Conservation (phyloP, 2,888 invertebrate species). For the Acanthosepion lycidas region DNA sequence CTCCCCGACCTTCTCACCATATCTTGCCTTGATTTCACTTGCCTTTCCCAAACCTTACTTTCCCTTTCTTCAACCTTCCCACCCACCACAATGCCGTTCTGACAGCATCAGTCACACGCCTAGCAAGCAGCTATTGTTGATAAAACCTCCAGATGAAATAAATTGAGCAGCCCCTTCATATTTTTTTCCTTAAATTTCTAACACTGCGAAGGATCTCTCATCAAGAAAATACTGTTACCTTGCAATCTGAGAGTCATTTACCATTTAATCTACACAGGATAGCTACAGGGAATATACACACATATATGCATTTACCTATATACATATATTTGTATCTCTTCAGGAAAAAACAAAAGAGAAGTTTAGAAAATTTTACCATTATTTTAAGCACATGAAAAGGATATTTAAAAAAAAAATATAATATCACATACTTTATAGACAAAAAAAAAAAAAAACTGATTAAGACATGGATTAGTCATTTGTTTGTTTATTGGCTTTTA, state of each 20-base stretch:
- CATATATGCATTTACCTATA: neutral
- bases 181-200: slow-evolving; percentile 18
- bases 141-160: neutral
- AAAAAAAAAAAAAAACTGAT: neutral
- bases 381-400: neutral
- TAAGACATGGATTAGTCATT: neutral
- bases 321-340: neutral
- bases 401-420: too few species aligned
- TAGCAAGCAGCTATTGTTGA: slow-evolving; percentile 18
- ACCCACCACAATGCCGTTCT: neutral
- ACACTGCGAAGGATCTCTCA: neutral
- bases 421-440: neutral
- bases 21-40: neutral
- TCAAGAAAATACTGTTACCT: neutral
- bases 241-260: neutral
- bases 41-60: neutral
- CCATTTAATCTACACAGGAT: neutral
- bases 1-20: neutral
- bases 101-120: neutral
- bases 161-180: neutral
- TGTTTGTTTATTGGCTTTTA: neutral
- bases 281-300: neutral
- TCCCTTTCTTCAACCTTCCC: neutral
- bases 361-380: neutral
- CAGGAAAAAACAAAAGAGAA: neutral